These are phyloP conservation scores for Parnassius mnemosyne DNA, from an alignment of 2,888 invertebrate genomes.

Conservation along the genomic window DNA sequence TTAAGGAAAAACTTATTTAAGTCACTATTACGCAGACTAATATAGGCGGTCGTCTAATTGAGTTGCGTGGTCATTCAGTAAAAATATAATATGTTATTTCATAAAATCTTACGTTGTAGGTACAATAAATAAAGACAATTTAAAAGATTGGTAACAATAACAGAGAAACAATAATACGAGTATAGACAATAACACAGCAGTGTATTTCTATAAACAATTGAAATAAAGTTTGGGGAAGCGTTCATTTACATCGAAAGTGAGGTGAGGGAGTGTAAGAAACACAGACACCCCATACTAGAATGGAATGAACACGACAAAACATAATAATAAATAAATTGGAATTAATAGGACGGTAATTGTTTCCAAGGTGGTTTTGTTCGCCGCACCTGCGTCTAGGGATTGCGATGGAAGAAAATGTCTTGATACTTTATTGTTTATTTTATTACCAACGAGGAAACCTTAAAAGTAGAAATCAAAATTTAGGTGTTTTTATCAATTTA, in stretches of 20 bases:
- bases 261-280: not conserved
- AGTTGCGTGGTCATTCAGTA: no score
- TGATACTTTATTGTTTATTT: slow-evolving; percentile 41
- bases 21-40: no score
- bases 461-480: not conserved
- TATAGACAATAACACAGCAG: slow-evolving; percentile 2
- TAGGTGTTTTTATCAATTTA: not conserved
- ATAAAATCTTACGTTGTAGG: not conserved
- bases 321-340: slow-evolving; percentile 42
- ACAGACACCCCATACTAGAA: not conserved
- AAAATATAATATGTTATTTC: not conserved
- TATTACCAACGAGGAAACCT: not conserved
- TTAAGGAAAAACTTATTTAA: no score
- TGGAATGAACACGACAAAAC: slow-evolving; percentile 2
- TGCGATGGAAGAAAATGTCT: slow-evolving; percentile 32
- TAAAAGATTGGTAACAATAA: not conserved
- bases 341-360: slow-evolving; percentile 61
- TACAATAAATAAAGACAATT: not conserved
- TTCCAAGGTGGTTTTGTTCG: slow-evolving; percentile 37
- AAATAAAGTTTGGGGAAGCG: not conserved
- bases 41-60: no score
- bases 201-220: not conserved
- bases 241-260: slow-evolving; percentile 3
- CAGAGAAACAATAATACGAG: not conserved
- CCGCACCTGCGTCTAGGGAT: slow-evolving; percentile 43